These are phyloP conservation scores for Protomyctophum bolini DNA, from an alignment of 2,113 vertebrate species.

Conservation along the genomic window DNA sequence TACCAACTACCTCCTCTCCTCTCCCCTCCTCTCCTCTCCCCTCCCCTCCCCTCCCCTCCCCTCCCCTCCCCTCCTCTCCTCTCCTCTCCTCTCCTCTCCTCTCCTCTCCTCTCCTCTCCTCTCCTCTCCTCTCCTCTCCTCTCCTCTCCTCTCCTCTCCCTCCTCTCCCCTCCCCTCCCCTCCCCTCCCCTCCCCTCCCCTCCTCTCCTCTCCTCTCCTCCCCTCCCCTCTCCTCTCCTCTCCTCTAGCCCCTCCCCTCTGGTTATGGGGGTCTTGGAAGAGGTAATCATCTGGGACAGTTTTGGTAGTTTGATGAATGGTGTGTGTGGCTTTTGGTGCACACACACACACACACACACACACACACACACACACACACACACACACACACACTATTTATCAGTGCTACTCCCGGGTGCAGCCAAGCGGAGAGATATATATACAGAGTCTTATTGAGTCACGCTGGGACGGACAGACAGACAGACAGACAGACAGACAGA, in stretches of 20 bases:
- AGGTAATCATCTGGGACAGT: slow-evolving; percentile 98
- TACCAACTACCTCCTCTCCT: slow-evolving; percentile 68
- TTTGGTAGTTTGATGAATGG: slow-evolving; percentile 98
- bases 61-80: not conserved
- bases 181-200: no score
- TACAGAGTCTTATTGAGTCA: not conserved
- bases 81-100: no score
- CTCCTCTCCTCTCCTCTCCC: no score
- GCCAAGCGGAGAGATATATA: not conserved
- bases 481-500: slow-evolving; percentile 15
- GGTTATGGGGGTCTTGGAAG: slow-evolving; percentile 92
- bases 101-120: no score
- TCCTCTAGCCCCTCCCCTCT: slow-evolving; percentile 74
- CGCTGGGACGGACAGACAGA: not conserved
- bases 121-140: no score
- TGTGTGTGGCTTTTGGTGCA: slow-evolving; percentile 85
- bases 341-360: no score
- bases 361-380: no score
- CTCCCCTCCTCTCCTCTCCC: slow-evolving; percentile 59
- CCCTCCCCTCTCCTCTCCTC: no score
- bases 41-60: slow-evolving; percentile 65
- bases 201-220: no score
- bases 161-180: no score
- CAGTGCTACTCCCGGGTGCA: no score
- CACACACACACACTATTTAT: no score